Conservation (phyloP, 2,888 invertebrate genomes). For the Drosophila meridiana region DNA sequence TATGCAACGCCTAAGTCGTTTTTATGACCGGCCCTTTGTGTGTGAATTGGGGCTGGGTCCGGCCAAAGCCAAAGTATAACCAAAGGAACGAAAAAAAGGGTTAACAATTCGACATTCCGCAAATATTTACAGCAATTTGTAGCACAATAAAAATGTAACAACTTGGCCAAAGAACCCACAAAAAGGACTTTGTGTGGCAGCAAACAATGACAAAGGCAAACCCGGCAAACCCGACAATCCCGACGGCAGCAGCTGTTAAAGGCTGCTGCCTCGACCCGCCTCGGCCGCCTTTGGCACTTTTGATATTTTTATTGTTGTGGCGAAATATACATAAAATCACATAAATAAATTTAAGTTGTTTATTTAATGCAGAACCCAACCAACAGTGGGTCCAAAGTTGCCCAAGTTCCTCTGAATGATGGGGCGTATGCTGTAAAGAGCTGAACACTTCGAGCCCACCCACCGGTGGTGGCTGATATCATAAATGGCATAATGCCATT, state of each 20-base stretch:
- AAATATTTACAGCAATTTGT: constrained; percentile 81
- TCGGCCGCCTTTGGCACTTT: constrained; percentile 44
- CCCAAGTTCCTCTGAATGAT: constrained; percentile 15
- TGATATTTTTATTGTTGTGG: constrained; percentile 76
- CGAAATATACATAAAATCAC: constrained; percentile 72
- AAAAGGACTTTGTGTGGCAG: constrained; percentile 71
- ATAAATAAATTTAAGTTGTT: constrained; percentile 75
- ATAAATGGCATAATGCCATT: constrained; percentile 63
- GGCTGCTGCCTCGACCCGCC: constrained; percentile 4
- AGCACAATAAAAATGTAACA: constrained; percentile 72
- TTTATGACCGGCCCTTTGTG: constrained; percentile 24
- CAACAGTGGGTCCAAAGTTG: constrained; percentile 11
- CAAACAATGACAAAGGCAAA: constrained; percentile 64
- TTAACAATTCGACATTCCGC: constrained; percentile 69
- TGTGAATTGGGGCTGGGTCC: constrained; percentile 17
- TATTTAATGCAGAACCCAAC: constrained; percentile 46
- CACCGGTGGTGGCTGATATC: constrained; percentile 36
- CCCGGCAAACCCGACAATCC: neutral
- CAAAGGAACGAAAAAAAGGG: constrained; percentile 57
- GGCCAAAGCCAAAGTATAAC: constrained; percentile 19
- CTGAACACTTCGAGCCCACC: constrained; percentile 36
- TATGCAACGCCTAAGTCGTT: constrained; percentile 52
- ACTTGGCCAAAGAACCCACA: constrained; percentile 47
- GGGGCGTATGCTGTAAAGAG: constrained; percentile 31
- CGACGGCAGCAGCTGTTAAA: constrained; percentile 58